phyloP scores from a whole-genome alignment of 2,797 vertebrate genomes.

The Chelonia mydas region DNA sequence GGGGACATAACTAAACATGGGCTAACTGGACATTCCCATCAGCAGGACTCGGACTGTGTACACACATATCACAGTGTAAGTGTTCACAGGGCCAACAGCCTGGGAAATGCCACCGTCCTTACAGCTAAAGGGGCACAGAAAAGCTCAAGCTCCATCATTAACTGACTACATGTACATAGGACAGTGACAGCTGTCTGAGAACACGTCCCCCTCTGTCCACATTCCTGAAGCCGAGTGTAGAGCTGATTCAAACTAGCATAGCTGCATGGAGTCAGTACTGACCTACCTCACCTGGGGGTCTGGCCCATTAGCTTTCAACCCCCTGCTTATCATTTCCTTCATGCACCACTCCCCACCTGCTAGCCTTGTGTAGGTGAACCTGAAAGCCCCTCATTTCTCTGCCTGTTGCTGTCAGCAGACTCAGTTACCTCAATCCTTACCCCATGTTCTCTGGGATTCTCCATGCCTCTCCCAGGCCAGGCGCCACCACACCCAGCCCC shows the following conservation, averaged over 20 bases:
- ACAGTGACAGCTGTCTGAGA: background rate
- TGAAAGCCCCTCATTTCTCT: too few relatives aligned
- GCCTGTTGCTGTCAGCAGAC: too few relatives aligned
- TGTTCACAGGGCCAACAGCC: background rate
- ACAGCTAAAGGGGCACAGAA: background rate
- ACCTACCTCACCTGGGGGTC: background rate
- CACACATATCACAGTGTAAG: background rate
- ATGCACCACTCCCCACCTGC: too few relatives aligned
- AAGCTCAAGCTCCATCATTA: too few relatives aligned
- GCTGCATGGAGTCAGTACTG: background rate
- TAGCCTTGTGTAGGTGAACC: too few relatives aligned
- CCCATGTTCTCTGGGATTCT: background rate
- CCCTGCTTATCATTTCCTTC: background rate
- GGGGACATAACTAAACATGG: background rate
- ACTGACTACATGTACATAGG: too few relatives aligned
- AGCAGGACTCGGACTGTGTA: background rate
- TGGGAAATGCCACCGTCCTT: too few relatives aligned
- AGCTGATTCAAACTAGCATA: background rate
- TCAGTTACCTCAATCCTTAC: background rate
- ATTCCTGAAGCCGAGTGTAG: background rate
- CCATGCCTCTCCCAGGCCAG: background rate
- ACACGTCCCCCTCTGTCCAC: fast-evolving
- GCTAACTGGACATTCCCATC: background rate
- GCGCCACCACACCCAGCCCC: background rate
- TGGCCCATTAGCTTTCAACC: background rate